Evolutionary conservation across 1,140 invertebrate species (phyloP).

Genomic region (Mya arenaria): DNA sequence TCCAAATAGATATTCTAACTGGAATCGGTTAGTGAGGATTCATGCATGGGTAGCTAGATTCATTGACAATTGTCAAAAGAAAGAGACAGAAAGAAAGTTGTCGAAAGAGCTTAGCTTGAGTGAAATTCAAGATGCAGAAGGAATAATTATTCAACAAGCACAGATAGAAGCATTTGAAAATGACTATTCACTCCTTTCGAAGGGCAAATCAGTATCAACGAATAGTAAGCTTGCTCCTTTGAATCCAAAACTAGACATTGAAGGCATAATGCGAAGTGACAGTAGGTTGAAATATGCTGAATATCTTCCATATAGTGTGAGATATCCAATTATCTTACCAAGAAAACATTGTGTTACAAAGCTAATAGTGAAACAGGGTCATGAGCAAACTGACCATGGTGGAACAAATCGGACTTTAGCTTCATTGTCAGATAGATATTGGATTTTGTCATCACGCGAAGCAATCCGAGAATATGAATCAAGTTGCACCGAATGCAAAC

Average conservation of each 20-base stretch:
- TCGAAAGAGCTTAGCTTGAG: neutral
- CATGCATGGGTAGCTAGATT: conserved; percentile 43
- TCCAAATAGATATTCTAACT: conserved; percentile 18
- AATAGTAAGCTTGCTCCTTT: conserved; percentile 19
- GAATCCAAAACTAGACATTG: conserved; percentile 31
- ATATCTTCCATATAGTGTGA: conserved; percentile 2
- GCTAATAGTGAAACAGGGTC: conserved; percentile 7
- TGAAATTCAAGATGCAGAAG: conserved; percentile 51
- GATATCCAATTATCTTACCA: conserved; percentile 37
- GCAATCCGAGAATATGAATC: conserved; percentile 23
- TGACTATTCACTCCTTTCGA: conserved; percentile 9
- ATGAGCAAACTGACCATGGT: conserved; percentile 1
- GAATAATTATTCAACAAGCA: conserved; percentile 7
- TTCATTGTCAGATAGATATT: neutral
- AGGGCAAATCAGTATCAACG: neutral
- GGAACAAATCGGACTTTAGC: conserved; percentile 37
- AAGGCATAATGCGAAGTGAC: conserved; percentile 30
- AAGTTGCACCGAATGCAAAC: conserved; percentile 32
- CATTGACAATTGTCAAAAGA: conserved; percentile 23
- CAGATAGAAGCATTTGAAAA: conserved; percentile 22
- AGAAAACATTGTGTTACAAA: conserved; percentile 23
- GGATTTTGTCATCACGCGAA: conserved; percentile 37
- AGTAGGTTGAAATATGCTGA: conserved; percentile 23
- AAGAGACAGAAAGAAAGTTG: neutral
- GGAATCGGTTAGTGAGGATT: conserved; percentile 26